A percentile compares a stretch with the other conserved stretches of the same genome.
Evolutionary conservation across 2,888 invertebrate species (phyloP).

Genomic region (Hermaeophaga mercurialis): DNA sequence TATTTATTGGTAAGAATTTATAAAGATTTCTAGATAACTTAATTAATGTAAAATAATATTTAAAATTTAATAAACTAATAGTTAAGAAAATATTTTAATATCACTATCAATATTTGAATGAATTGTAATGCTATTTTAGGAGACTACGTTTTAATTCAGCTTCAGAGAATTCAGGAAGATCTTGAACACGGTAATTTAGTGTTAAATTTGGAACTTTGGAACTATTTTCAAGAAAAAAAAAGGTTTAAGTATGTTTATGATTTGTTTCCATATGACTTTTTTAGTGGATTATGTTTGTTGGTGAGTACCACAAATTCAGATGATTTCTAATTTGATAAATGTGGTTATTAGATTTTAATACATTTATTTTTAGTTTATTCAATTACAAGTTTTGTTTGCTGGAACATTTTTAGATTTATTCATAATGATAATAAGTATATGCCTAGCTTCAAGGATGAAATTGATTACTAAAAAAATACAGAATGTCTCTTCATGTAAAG

Average conservation of each 20-base stretch:
- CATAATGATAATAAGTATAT: conserved; percentile 48
- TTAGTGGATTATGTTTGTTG: conserved; percentile 27
- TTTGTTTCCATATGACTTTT: conserved; percentile 18
- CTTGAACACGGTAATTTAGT: not conserved
- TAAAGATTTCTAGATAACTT: no score
- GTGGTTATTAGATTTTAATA: not conserved
- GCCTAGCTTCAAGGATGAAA: conserved; percentile 47
- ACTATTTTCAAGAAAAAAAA: conserved; percentile 18
- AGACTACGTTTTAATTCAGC: conserved; percentile 24
- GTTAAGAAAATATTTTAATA: no score
- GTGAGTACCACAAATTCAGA: conserved; percentile 20
- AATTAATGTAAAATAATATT: no score
- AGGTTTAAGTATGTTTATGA: conserved; percentile 19
- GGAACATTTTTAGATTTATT: conserved; percentile 50
- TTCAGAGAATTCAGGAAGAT: conserved; percentile 12
- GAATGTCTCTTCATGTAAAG: conserved; percentile 28
- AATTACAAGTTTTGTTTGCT: conserved; percentile 38
- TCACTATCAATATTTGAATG: no score
- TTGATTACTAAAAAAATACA: conserved; percentile 42
- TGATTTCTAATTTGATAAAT: not conserved
- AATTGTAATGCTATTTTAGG: conserved; percentile 21
- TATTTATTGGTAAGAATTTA: conserved; percentile 36
- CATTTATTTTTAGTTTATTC: conserved; percentile 20
- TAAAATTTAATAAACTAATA: no score
- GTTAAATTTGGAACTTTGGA: conserved; percentile 19